Base-by-base conservation (phyloP, 2,888 invertebrate genomes). In the Laothoe populi region DNA sequence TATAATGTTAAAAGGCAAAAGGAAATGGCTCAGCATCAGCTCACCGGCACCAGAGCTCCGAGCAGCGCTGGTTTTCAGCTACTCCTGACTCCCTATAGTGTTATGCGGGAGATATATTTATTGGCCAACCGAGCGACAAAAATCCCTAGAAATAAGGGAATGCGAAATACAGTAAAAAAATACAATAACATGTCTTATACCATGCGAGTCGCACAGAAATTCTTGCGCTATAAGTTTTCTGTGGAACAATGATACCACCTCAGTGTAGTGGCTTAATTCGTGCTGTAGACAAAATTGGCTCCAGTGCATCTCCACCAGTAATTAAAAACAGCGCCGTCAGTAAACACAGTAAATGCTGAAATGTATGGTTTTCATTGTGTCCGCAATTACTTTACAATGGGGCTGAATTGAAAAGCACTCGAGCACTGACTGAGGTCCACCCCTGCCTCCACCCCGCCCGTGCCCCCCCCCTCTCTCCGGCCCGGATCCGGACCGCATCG, bases 321-420 rank as follows among this genome's bases (percentile, higher is more conserved):
- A 68, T 63, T 66, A 71, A 70, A 70, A 74, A 73, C 72, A 11
- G 35, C 53, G 35, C 19, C 13, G 35, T 53, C 19, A 16, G 53
- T 53, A 53, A 53, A 53, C 53, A 53, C 19, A 19, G 53, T 53
- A 72, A 68, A 66, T 57, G 64, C 61, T 67, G 64, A 73, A 75
- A 77, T 75, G 70, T 74, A 72, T 71, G 68, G 71, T 68, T 70
- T 75, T 72, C 69, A 77, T 75, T 79, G 73, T 77, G 67, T 68
- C 70, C 70, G 66, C 76, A 79, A 76, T 79, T 73, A 77, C 69
- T 68, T 74, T 74, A 79, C 74, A 78, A 79, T 78, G 70, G 73
- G 68, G 67, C 68, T 64, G 68, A 74, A 83, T 79, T 78, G 75
- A 79, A 77, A 78, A 77, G 72, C 73, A 71, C 70, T 77, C 71